phyloP scores from a whole-genome alignment of 37 sponge, comb jelly and placozoan genomes.

The Amphimedon queenslandica region DNA sequence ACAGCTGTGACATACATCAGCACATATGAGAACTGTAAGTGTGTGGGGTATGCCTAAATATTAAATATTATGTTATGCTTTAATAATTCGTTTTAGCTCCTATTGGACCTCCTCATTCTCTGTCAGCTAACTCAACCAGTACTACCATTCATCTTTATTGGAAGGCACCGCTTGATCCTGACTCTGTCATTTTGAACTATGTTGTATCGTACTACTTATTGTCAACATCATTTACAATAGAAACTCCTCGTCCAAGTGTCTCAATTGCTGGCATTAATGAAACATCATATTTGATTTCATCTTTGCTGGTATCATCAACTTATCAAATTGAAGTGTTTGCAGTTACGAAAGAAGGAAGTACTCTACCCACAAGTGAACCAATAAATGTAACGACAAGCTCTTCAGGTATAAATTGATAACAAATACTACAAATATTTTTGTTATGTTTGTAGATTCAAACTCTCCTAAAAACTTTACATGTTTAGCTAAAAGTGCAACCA shows the following conservation, averaged over 20 bases:
- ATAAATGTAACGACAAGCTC: background rate
- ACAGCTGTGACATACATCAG: slow-evolving; percentile 2
- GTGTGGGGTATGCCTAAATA: too few species aligned
- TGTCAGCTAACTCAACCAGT: background rate
- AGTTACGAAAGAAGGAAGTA: background rate
- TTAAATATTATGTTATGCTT: background rate
- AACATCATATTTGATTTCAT: background rate
- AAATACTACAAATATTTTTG: background rate
- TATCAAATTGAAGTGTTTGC: background rate
- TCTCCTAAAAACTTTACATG: background rate
- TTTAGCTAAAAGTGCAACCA: background rate
- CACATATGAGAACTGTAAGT: background rate
- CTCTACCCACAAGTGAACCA: background rate
- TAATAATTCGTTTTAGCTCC: background rate
- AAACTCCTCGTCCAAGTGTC: slow-evolving; percentile 1
- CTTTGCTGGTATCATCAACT: background rate
- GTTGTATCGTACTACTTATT: background rate
- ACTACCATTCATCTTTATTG: background rate
- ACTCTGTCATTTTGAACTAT: background rate
- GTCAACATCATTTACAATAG: background rate
- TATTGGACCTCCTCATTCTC: background rate
- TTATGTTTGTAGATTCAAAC: background rate
- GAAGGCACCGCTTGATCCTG: slow-evolving; percentile 7
- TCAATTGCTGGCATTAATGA: background rate
- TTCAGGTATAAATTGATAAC: background rate